Base-by-base conservation (phyloP, 1,140 invertebrate genomes). In the Drosophila pandora region DNA sequence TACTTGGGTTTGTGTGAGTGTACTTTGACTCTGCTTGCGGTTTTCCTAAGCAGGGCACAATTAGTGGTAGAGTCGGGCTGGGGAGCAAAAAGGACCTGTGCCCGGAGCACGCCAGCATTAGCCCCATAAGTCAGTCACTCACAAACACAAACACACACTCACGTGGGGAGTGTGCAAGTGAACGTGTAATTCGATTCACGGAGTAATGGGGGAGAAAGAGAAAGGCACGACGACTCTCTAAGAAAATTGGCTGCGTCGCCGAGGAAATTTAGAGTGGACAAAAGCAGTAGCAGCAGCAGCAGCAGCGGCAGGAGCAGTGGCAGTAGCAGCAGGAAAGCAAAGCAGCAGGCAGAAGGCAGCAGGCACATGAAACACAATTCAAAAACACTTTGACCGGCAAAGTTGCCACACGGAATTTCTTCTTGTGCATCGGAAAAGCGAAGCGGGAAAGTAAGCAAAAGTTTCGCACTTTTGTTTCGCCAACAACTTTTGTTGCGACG, bases 361-460 rank as follows among this genome's bases (percentile, higher is more conserved):
- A 47, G 67, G 76, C 76, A 80, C 84, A 79, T 76, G 84, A 90
- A 89, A 89, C 84, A 89, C 84, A 89, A 84, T 89, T 89, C 84
- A 89, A 89, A 89, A 89, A 89, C 79, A 89, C 80, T 89, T 89
- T 84, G 84, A 89, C 84, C 84, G 84, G 84, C 84, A 89, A 89
- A 89, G 84, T 89, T 89, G 84, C 84, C 69, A 89, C 84, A 89
- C 84, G 84, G 84, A 89, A 90, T 89, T 89, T 89, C 76, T 80
- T 90, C 83, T 83, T 82, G 76, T 83, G 76, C 59, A 76, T 39
- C 63, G 74, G 45, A 45, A 43, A 58, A 47, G 43, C 41, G 41
- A 43, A 50, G 48, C 67, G 60, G 65, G 60, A 70, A 85, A 77
- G 59, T 50, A 76, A 78, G 70, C 54, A 63, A 75, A 76, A 76